These are phyloP conservation scores for Acanthis flammea DNA, from an alignment of 2,797 vertebrate genomes.

Conservation along the genomic window DNA sequence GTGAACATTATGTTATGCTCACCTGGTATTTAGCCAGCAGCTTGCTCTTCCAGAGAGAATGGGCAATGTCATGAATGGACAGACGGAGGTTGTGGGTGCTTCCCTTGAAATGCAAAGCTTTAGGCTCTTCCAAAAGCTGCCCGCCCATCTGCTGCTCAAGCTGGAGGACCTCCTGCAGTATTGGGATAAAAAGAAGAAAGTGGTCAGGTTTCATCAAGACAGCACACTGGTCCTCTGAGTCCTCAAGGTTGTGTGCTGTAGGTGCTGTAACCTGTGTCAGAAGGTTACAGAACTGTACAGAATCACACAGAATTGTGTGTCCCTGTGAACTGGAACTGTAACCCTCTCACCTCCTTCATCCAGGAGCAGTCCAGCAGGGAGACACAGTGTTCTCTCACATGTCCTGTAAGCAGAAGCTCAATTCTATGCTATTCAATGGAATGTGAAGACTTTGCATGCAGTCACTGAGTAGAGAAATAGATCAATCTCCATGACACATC, in stretches of 20 bases:
- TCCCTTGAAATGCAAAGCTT: constrained; percentile 95
- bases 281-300: too few relatives aligned
- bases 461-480: neutral
- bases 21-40: constrained; percentile 95
- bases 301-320: neutral
- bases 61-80: constrained; percentile 92
- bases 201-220: neutral
- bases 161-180: constrained; percentile 89
- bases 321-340: neutral
- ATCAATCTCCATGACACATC: neutral
- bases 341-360: rapidly evolving
- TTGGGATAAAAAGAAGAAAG: neutral
- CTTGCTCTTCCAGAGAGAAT: constrained; percentile 96
- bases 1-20: neutral
- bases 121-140: constrained; percentile 95
- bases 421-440: neutral
- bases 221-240: neutral
- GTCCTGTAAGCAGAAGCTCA: neutral
- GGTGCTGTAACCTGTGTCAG: neutral
- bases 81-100: constrained; percentile 96
- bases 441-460: neutral
- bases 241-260: neutral
- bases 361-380: neutral
- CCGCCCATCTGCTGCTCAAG: constrained; percentile 96
- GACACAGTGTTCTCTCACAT: neutral